phyloP scores from a whole-genome alignment of 1,140 invertebrate species.

The Camponotus pennsylvanicus region DNA sequence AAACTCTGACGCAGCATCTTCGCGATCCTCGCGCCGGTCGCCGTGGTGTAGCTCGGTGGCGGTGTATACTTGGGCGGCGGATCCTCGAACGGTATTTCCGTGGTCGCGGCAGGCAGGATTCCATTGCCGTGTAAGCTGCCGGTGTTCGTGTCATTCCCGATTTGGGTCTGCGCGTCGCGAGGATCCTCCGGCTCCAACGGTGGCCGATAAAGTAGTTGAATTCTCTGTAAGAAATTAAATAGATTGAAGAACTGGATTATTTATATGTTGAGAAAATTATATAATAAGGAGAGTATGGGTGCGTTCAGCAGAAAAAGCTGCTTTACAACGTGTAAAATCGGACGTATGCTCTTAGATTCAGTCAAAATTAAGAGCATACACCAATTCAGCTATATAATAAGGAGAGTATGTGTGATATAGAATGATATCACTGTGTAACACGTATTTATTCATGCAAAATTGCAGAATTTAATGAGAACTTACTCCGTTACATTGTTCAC shows the following conservation, averaged over 20 bases:
- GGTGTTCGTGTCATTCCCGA: constrained; percentile 73
- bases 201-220: constrained; percentile 91
- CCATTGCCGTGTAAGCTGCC: constrained; percentile 81
- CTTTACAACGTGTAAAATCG: no score
- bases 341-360: no score
- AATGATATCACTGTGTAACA: not conserved
- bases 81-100: constrained; percentile 88
- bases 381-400: no score
- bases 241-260: not conserved
- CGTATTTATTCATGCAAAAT: not conserved
- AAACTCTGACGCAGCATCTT: constrained; percentile 93
- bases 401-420: not conserved
- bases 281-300: not conserved
- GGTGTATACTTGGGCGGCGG: constrained; percentile 97
- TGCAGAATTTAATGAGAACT: constrained; percentile 73
- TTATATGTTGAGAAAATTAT: no score
- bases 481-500: constrained; percentile 85
- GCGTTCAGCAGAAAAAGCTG: no score
- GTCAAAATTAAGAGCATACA: no score
- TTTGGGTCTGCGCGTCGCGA: constrained; percentile 75
- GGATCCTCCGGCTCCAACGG: constrained; percentile 86
- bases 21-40: constrained; percentile 93
- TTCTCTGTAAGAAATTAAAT: constrained; percentile 86
- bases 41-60: constrained; percentile 96
- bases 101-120: constrained; percentile 77